Percentiles rank a stretch among this genome's conserved stretches.
Conservation (phyloP, 2,113 vertebrate species). For the Muntiacus reevesi region DNA sequence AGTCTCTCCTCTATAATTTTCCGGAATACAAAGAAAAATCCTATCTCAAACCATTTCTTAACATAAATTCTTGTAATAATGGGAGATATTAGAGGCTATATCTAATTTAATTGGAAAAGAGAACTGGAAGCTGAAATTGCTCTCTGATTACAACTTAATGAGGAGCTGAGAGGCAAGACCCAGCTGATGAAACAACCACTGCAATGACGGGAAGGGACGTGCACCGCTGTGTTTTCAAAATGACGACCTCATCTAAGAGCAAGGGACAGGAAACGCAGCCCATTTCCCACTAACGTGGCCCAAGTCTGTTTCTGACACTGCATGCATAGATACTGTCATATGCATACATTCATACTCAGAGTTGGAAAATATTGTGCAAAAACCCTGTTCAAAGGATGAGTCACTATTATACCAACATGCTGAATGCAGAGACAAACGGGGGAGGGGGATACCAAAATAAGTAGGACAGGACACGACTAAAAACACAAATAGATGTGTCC, state of each 20-base stretch:
- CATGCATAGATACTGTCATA: not conserved
- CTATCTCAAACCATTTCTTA: not conserved
- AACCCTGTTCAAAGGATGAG: not conserved
- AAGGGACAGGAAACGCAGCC: not conserved
- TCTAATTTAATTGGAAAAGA: slow-evolving; percentile 41
- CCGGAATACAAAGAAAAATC: not conserved
- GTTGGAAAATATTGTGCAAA: not conserved
- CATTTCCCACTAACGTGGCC: not conserved
- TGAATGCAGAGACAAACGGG: not conserved
- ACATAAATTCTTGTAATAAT: not conserved
- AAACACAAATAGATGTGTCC: not conserved
- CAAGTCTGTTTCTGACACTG: not conserved
- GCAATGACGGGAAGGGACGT: not conserved
- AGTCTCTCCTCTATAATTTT: not conserved
- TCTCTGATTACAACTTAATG: not conserved
- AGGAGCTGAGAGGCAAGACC: not conserved
- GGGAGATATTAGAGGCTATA: not conserved
- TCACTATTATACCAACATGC: not conserved
- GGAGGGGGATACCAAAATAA: not conserved
- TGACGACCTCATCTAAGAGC: not conserved
- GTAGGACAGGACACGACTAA: not conserved
- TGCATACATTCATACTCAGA: not conserved
- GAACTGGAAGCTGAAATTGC: not conserved
- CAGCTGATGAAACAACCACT: slow-evolving; percentile 28
- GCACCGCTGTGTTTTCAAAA: fast-evolving